phyloP scores from a whole-genome alignment of 2,888 invertebrate species.

The Agapetus fuscipes region DNA sequence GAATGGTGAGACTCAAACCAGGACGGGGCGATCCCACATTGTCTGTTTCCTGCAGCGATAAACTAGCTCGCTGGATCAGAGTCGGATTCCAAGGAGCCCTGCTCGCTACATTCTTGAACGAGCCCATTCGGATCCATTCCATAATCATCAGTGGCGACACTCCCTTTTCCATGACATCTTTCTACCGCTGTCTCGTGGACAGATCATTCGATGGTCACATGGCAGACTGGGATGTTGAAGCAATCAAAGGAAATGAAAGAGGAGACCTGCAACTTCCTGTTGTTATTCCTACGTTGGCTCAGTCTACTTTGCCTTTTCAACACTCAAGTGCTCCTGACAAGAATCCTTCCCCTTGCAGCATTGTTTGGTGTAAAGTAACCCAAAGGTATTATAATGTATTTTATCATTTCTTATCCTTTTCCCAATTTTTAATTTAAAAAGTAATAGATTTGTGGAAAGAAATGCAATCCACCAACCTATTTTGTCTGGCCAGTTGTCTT shows the following conservation, averaged over 20 bases:
- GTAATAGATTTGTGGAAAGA: no score
- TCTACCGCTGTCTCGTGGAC: constrained; percentile 44
- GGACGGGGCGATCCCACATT: constrained; percentile 82
- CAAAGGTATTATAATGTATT: constrained; percentile 27
- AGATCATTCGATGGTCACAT: constrained; percentile 25
- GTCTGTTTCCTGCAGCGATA: constrained; percentile 91
- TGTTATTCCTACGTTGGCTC: constrained; percentile 26
- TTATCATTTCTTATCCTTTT: no score
- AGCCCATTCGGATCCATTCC: constrained; percentile 59
- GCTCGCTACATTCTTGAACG: constrained; percentile 53
- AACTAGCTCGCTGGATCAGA: constrained; percentile 81
- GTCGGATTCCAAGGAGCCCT: constrained; percentile 80
- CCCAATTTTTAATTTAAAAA: no score
- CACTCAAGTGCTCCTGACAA: constrained; percentile 30
- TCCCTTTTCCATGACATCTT: constrained; percentile 49
- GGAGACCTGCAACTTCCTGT: not conserved
- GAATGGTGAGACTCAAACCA: constrained; percentile 77
- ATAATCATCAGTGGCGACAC: constrained; percentile 61
- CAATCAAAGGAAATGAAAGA: constrained; percentile 9
- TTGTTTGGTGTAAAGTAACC: constrained; percentile 48
- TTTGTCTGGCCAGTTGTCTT: no score
- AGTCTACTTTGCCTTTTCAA: constrained; percentile 32
- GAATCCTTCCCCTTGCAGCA: constrained; percentile 49
- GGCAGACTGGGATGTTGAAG: constrained; percentile 2
- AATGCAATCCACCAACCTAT: no score